Conservation (phyloP, 1,140 invertebrate genomes). For the Magallana gigas region DNA sequence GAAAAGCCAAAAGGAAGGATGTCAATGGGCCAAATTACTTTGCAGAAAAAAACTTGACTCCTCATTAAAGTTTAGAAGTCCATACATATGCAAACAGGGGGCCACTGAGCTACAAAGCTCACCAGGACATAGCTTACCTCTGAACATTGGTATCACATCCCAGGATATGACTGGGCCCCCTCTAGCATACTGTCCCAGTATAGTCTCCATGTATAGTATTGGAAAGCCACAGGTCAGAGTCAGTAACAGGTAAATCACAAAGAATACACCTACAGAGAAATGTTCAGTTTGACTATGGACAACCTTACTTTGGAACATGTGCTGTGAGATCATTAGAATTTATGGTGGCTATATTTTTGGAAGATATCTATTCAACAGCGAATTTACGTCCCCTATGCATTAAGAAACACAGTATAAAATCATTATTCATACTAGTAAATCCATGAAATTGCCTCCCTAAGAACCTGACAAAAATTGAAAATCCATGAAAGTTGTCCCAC, state of each 20-base stretch:
- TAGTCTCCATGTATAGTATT: constrained; percentile 79
- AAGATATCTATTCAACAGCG: too few relatives aligned
- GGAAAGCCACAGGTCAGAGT: constrained; percentile 76
- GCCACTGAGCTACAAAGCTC: neutral
- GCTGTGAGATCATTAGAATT: too few relatives aligned
- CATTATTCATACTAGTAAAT: too few relatives aligned
- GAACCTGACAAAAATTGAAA: too few relatives aligned
- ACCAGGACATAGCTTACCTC: constrained; percentile 54
- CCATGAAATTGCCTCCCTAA: too few relatives aligned
- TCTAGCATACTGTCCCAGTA: constrained; percentile 78
- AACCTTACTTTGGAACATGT: too few relatives aligned
- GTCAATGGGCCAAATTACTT: neutral
- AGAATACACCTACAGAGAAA: constrained; percentile 61
- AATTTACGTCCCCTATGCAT: too few relatives aligned
- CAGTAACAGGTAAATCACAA: constrained; percentile 63
- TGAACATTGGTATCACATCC: constrained; percentile 62
- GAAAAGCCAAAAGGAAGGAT: neutral
- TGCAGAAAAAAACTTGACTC: neutral
- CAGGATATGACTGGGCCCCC: constrained; percentile 65
- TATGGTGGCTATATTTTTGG: too few relatives aligned
- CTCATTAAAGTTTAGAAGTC: neutral
- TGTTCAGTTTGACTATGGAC: neutral
- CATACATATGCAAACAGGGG: neutral
- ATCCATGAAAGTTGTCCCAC: too few relatives aligned
- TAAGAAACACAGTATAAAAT: too few relatives aligned